Evolutionary conservation across 1,140 invertebrate genomes (phyloP).

Genomic region (Thalassaphorura encarpata): DNA sequence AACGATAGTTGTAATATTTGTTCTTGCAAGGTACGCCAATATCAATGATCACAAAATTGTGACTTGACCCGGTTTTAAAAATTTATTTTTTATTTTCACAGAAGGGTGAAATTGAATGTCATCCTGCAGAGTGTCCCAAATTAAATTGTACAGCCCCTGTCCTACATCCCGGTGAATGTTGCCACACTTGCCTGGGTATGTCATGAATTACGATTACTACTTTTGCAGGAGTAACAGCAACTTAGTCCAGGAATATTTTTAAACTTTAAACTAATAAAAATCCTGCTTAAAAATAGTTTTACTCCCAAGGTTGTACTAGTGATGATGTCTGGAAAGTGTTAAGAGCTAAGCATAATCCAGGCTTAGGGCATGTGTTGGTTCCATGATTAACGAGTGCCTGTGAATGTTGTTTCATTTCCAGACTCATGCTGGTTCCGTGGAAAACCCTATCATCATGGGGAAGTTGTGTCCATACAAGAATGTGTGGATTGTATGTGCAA

Average conservation of each 20-base stretch:
- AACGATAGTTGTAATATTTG: slow-evolving; percentile 67
- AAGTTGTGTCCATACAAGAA: slow-evolving; percentile 56
- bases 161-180: slow-evolving; percentile 64
- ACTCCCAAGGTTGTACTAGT: too few species aligned
- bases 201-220: too few species aligned
- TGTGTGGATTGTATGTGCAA: slow-evolving; percentile 63
- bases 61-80: not conserved
- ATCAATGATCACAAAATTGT: not conserved
- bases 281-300: too few species aligned
- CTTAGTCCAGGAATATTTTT: too few species aligned
- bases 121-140: slow-evolving; percentile 61
- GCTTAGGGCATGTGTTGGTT: too few species aligned
- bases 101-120: slow-evolving; percentile 71
- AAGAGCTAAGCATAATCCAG: too few species aligned
- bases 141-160: slow-evolving; percentile 68
- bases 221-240: too few species aligned
- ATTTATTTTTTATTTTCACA: slow-evolving; percentile 37
- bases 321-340: too few species aligned
- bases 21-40: slow-evolving; percentile 60
- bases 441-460: slow-evolving; percentile 71
- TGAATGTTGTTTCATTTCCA: too few species aligned
- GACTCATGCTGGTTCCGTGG: slow-evolving; percentile 67
- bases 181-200: slow-evolving; percentile 75
- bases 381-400: too few species aligned
- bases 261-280: too few species aligned